Base-by-base conservation (phyloP, 2,113 vertebrate species). In the Empidonax alnorum region DNA sequence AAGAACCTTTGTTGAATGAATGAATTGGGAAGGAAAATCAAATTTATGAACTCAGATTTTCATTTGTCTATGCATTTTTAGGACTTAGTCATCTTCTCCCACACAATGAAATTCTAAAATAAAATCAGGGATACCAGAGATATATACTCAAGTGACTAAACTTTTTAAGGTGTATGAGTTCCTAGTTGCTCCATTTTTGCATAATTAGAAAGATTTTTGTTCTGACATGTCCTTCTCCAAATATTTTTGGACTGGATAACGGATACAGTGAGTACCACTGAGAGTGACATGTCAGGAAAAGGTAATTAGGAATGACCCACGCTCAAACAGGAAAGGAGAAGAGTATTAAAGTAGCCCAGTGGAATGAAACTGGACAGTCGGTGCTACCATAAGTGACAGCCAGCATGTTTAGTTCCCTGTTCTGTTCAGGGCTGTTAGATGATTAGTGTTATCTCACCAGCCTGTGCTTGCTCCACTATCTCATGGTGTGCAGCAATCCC, bases 401-500 rank as follows among this genome's bases (percentile, higher is more conserved):
- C 1, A 7, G 42, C 30, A 30, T 24, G 58, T 82, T 84, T 47
- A 44, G 7, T 27, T 75, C 73, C 44, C 21, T 20, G 11, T 44
- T 91, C 55, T 62, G 1, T 82, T 71, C 74, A 53, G 67, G 35
- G n/a, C n/a, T 80, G 46, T 16, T 52, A 25, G 33, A 59, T 69
- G 71, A 67, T 81, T 89, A 84, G 39, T 33, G 24, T 66, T 89
- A 71, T 65, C 66, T 89, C 73, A 33, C 39, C 37, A 24, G 55
- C 20, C 44, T 80, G 18, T 11, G 24, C 71, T 53, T 75, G 27
- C 25, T 61, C 33, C 0, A 0, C 23, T 47, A 19, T 37, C 67
- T 80, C 28, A 30, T 1, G 0, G 12, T 10, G 2, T 5, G 5
- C 12, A 52, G 31, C 39, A 61, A 14, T 17, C 49, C 15, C 41